A percentile compares a stretch with the other conserved stretches of the same genome.
Conservation (phyloP, 2,888 invertebrate genomes). For the Crioceris asparagi region DNA sequence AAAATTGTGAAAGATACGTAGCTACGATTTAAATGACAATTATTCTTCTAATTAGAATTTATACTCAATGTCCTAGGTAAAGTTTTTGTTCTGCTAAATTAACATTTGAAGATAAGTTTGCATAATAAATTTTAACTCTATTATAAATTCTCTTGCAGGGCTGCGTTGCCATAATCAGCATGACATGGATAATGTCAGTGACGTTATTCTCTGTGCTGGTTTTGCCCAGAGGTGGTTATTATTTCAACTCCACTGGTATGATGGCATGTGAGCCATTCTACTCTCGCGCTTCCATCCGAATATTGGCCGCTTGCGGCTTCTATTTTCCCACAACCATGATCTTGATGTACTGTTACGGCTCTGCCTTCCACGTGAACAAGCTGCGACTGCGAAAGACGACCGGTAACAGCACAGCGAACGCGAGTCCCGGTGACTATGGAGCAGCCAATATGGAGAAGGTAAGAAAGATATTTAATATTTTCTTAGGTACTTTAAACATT, state of each 20-base stretch:
- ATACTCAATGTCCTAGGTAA: too few species aligned
- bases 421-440: slow-evolving; percentile 38
- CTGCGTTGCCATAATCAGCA: slow-evolving; percentile 73
- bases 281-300: slow-evolving; percentile 58
- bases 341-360: slow-evolving; percentile 84
- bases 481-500: too few species aligned
- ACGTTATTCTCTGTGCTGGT: slow-evolving; percentile 75
- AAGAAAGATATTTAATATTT: too few species aligned
- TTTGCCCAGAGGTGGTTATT: slow-evolving; percentile 75
- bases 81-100: too few species aligned
- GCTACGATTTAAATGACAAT: too few species aligned
- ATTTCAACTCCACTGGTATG: slow-evolving; percentile 76
- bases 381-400: slow-evolving; percentile 50
- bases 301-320: slow-evolving; percentile 75
- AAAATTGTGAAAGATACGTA: too few species aligned
- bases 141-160: slow-evolving; percentile 50
- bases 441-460: slow-evolving; percentile 45
- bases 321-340: slow-evolving; percentile 89
- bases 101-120: too few species aligned
- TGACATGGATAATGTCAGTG: slow-evolving; percentile 77
- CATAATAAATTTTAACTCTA: too few species aligned
- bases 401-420: slow-evolving; percentile 31
- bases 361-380: slow-evolving; percentile 81
- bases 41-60: too few species aligned
- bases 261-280: slow-evolving; percentile 85